Evolutionary conservation across 1,140 invertebrate species (phyloP).

Genomic region (Eriosoma lanigerum): DNA sequence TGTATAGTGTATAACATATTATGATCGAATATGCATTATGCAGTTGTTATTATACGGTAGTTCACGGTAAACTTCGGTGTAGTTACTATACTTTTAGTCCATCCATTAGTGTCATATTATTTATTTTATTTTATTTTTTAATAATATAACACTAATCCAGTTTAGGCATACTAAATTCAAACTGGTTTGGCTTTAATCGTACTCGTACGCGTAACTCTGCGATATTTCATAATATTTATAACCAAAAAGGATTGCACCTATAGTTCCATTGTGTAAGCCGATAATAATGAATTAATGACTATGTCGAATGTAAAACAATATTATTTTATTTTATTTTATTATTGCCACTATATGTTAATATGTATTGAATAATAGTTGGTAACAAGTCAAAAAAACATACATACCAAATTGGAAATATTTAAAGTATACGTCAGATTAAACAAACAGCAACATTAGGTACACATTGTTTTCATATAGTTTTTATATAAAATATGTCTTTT

Average conservation of each 20-base stretch:
- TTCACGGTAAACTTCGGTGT: too few relatives aligned
- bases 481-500: not conserved
- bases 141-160: not conserved
- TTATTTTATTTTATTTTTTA: not conserved
- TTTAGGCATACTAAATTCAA: not conserved
- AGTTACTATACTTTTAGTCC: not conserved
- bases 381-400: not conserved
- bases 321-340: not conserved
- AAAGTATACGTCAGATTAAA: not conserved
- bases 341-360: too few relatives aligned
- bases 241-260: not conserved
- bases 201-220: not conserved
- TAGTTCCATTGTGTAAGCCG: not conserved
- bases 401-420: not conserved
- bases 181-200: not conserved
- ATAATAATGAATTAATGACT: not conserved
- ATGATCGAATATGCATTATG: too few relatives aligned
- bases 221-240: conserved; percentile 1
- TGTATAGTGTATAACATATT: too few relatives aligned
- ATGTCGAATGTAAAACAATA: conserved; percentile 5
- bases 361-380: not conserved
- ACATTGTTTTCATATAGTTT: not conserved
- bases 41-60: too few relatives aligned
- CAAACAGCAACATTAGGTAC: not conserved
- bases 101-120: not conserved